Conservation (phyloP, 2,888 invertebrate species). For the Cerastis leucographa region DNA sequence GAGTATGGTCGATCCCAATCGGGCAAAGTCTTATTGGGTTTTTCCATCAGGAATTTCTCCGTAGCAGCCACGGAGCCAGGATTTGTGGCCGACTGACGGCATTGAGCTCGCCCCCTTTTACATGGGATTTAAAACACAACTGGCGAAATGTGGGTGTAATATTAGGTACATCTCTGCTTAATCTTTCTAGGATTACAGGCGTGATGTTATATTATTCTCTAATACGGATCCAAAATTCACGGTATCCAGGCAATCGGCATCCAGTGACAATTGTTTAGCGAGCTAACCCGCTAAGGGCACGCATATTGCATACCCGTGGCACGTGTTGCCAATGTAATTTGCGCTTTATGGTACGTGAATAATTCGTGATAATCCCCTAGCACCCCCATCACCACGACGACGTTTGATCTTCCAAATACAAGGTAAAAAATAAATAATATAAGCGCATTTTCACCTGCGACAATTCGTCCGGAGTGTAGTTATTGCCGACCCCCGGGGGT, state of each 20-base stretch:
- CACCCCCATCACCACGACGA: constrained; percentile 79
- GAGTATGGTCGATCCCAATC: neutral
- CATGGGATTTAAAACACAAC: neutral
- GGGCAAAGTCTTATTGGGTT: neutral
- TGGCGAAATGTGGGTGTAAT: neutral
- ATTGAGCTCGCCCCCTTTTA: neutral
- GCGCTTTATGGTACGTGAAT: constrained; percentile 89
- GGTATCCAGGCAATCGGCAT: constrained; percentile 60
- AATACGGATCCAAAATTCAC: constrained; percentile 19
- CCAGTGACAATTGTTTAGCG: constrained; percentile 80
- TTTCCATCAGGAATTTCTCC: neutral
- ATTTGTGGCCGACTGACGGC: neutral
- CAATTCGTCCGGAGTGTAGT: constrained; percentile 85
- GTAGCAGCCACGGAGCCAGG: neutral
- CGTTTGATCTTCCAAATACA: constrained; percentile 85
- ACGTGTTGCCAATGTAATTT: constrained; percentile 87
- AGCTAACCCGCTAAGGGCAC: constrained; percentile 74
- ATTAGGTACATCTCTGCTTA: neutral
- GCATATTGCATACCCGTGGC: constrained; percentile 81
- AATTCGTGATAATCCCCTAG: constrained; percentile 85
- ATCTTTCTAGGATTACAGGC: neutral
- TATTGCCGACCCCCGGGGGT: constrained; percentile 85
- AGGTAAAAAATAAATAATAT: constrained; percentile 88
- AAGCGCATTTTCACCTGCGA: constrained; percentile 89
- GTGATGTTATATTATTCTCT: neutral